Conservation (phyloP, 1,140 invertebrate species). For the Dendroctonus ponderosae region DNA sequence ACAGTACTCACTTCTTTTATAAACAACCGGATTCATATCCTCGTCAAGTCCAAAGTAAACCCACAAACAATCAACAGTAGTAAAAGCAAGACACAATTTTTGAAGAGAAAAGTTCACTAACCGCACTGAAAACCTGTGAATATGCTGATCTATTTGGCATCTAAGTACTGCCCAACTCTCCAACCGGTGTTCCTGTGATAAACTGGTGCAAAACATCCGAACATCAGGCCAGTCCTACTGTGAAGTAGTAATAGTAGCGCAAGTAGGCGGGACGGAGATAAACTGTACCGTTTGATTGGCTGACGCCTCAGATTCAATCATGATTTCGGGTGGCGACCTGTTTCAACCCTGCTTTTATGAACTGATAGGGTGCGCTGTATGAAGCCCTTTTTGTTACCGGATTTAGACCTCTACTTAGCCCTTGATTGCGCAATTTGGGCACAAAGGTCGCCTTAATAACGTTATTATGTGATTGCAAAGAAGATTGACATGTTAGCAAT, state of each 20-base stretch:
- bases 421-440: constrained; percentile 12
- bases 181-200: constrained; percentile 10
- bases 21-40: no score
- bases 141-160: no score
- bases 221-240: constrained; percentile 21
- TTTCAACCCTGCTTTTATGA: constrained; percentile 1
- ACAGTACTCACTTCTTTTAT: no score
- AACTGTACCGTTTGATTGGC: constrained; percentile 13
- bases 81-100: not conserved
- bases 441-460: constrained; percentile 5
- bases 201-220: constrained; percentile 34
- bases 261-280: constrained; percentile 17
- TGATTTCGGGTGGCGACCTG: constrained; percentile 3
- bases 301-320: constrained; percentile 3
- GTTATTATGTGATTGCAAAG: constrained; percentile 5
- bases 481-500: not conserved
- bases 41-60: no score
- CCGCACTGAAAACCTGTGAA: not conserved
- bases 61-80: not conserved
- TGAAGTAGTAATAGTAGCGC: constrained; percentile 33
- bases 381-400: not conserved
- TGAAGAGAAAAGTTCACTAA: not conserved
- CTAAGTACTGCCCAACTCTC: no score
- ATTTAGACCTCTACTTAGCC: not conserved
- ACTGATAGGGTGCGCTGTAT: not conserved